Conservation (phyloP, 1,140 invertebrate species). For the Macrobrachium nipponense region DNA sequence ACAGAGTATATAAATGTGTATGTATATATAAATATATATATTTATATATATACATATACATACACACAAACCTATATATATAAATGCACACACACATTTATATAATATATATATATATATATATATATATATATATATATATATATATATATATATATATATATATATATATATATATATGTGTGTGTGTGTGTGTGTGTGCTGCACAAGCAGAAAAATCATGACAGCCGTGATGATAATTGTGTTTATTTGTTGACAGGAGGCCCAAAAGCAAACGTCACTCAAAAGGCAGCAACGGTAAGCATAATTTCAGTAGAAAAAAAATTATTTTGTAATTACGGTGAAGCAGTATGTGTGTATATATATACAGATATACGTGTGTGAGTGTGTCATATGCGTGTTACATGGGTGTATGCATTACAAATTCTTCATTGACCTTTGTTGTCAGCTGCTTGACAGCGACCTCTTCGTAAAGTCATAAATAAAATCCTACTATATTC, state of each 20-base stretch:
- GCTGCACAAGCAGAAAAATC: no score
- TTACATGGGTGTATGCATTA: no score
- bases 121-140: slow-evolving; percentile 44
- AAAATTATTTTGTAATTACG: no score
- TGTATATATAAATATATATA: slow-evolving; percentile 35
- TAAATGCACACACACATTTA: slow-evolving; percentile 27
- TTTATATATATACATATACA: slow-evolving; percentile 30
- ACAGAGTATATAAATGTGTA: neutral
- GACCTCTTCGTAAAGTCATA: no score
- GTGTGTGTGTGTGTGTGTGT: neutral
- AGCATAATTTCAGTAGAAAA: neutral
- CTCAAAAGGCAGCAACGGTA: neutral
- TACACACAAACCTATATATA: slow-evolving; percentile 20
- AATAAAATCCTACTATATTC: no score
- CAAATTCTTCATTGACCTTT: no score
- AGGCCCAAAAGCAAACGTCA: no score
- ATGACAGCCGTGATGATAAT: no score
- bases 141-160: slow-evolving; percentile 22
- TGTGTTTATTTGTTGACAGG: no score
- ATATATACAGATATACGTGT: slow-evolving; percentile 32
- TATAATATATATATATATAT: slow-evolving; percentile 40
- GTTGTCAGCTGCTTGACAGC: no score
- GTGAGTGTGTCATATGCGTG: no score
- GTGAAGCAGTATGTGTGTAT: neutral
- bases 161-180: slow-evolving; percentile 22